Base-by-base conservation (phyloP, 1,140 invertebrate genomes). In the Musca domestica region DNA sequence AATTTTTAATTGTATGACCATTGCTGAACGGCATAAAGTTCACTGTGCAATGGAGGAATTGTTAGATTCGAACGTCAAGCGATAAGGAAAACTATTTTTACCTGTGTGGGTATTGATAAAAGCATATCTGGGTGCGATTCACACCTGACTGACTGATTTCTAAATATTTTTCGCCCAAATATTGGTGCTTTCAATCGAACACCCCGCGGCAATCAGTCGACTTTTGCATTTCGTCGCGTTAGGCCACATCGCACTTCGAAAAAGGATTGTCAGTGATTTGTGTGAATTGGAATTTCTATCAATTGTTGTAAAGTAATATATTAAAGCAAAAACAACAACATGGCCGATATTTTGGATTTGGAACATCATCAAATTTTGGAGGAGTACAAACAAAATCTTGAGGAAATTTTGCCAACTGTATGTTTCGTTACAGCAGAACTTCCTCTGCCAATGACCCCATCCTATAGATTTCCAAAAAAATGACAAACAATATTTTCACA, bases 291-390 rank as follows among this genome's bases (percentile, higher is more conserved):
- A 17, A 10, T 41, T 34, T 30, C 5, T 20, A n/a, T n/a, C n/a
- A n/a, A n/a, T 20, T 56, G 23, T 25, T 15, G 48, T 51, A 19
- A 51, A 17, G 48, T 51, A 19, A 12, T 51, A 19, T 1, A 22
- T 51, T 1, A 51, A 51, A 51, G n/a, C 2, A 67, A 72, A 48
- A 20, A 71, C 65, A 65, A 69, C 68, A 72, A 72, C n/a, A 80
- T 80, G 77, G 63, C 78, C 15, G 78, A 80, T 73, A 77, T 80
- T 70, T 64, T 75, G 56, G 73, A 76, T 70, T 65, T 80, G 54
- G 74, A 77, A 17, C 77, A 80, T 30, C 74, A 79, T 64, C 69
- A 76, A 64, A 71, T 72, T 22, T 67, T 74, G 34, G 74, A 76
- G 71, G 78, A 80, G 70, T 80, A 75, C 67, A 78, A 70, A 68